These are phyloP conservation scores for Gasteruption jaculator DNA, from an alignment of 2,888 invertebrate species.

Conservation along the genomic window DNA sequence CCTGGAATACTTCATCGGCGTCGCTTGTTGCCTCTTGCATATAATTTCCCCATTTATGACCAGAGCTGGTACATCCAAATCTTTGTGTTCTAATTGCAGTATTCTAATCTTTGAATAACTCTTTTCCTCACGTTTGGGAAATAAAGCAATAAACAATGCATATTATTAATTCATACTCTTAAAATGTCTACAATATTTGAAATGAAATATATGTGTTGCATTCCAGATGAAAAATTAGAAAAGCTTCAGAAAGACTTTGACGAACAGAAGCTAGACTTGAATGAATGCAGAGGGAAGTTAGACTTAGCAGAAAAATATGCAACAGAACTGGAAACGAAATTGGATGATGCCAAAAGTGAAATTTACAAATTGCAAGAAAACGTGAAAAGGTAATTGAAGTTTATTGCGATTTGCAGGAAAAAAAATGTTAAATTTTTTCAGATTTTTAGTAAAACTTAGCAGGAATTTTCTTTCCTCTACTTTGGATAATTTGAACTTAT, in stretches of 20 bases:
- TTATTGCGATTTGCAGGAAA: slow-evolving; percentile 1
- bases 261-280: slow-evolving; percentile 61
- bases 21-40: too few species aligned
- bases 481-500: too few species aligned
- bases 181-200: background rate
- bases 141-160: slow-evolving; percentile 7
- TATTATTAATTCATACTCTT: background rate
- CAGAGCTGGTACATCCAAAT: too few species aligned
- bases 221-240: slow-evolving; percentile 58
- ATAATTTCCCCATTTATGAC: too few species aligned
- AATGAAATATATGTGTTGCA: slow-evolving; percentile 13
- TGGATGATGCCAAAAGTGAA: slow-evolving; percentile 61
- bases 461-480: slow-evolving; percentile 3
- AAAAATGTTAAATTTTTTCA: too few species aligned
- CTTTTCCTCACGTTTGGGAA: slow-evolving; percentile 11
- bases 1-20: too few species aligned
- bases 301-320: slow-evolving; percentile 61
- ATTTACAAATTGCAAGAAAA: slow-evolving; percentile 63
- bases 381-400: slow-evolving; percentile 53
- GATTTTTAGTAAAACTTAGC: background rate
- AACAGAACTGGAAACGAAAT: slow-evolving; percentile 62
- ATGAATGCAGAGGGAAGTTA: slow-evolving; percentile 62
- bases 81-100: too few species aligned
- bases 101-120: too few species aligned
- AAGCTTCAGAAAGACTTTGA: slow-evolving; percentile 56